Evolutionary conservation across 53 echinoderm and acorn worm species (phyloP).

Genomic region (Stichopus horrens): DNA sequence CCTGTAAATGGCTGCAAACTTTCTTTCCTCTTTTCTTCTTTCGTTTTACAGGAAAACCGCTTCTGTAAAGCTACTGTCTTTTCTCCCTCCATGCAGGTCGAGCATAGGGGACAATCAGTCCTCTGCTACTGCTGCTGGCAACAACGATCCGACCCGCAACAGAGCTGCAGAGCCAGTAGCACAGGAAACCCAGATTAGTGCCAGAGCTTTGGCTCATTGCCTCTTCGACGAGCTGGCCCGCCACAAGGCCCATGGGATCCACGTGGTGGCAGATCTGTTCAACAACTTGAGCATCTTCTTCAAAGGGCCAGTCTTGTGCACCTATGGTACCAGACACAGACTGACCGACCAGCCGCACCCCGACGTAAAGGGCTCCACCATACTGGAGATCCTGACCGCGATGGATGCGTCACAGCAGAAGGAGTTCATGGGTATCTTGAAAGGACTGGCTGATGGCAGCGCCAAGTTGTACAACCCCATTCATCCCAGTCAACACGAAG

Average conservation of each 20-base stretch:
- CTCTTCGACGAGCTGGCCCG: constrained; percentile 84
- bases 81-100: constrained; percentile 28
- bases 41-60: constrained; percentile 9
- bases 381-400: constrained; percentile 55
- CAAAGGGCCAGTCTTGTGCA: constrained; percentile 78
- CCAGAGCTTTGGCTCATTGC: constrained; percentile 75
- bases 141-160: not conserved
- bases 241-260: constrained; percentile 62
- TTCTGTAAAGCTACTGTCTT: constrained; percentile 17
- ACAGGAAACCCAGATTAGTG: constrained; percentile 65
- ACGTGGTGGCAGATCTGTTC: constrained; percentile 58
- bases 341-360: constrained; percentile 61
- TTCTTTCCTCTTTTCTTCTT: not conserved
- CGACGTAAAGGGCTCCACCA: constrained; percentile 63
- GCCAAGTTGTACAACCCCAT: constrained; percentile 64
- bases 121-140: not conserved
- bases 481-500: constrained; percentile 62
- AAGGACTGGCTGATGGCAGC: constrained; percentile 55
- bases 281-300: constrained; percentile 77
- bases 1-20: no score
- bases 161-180: not conserved
- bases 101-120: constrained; percentile 9
- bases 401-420: constrained; percentile 63
- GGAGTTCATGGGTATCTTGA: constrained; percentile 74
- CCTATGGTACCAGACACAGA: constrained; percentile 78